Conservation (phyloP, 2,888 invertebrate species). For the Phengaris arion region DNA sequence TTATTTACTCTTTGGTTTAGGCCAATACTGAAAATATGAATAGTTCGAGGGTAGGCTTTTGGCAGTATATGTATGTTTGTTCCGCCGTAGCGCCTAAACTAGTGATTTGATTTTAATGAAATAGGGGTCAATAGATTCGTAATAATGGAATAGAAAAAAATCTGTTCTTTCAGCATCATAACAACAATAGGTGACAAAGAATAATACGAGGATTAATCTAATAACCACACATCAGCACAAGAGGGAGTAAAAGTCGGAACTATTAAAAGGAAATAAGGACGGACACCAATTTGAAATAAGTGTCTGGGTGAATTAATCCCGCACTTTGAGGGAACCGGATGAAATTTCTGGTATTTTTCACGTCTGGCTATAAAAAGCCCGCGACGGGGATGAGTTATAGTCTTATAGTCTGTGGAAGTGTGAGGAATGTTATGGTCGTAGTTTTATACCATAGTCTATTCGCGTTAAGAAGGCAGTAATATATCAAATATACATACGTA, state of each 20-base stretch:
- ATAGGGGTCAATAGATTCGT: too few species aligned
- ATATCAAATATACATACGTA: not conserved
- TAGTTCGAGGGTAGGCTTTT: too few species aligned
- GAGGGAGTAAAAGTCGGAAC: slow-evolving; percentile 44
- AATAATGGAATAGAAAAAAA: too few species aligned
- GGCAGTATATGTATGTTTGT: too few species aligned
- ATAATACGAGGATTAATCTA: not conserved
- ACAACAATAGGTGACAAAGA: not conserved
- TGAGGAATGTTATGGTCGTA: slow-evolving; percentile 62
- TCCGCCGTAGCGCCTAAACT: too few species aligned
- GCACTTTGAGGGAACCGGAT: slow-evolving; percentile 73
- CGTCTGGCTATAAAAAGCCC: slow-evolving; percentile 76
- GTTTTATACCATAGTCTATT: slow-evolving; percentile 56
- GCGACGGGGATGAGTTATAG: slow-evolving; percentile 74
- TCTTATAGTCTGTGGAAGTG: slow-evolving; percentile 69
- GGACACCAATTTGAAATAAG: slow-evolving; percentile 79
- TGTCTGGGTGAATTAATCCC: slow-evolving; percentile 78
- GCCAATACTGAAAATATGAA: too few species aligned
- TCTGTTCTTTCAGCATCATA: too few species aligned
- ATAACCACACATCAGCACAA: slow-evolving; percentile 20
- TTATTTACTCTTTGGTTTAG: too few species aligned
- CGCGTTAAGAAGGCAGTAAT: not conserved
- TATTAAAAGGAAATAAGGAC: slow-evolving; percentile 69
- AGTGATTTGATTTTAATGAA: too few species aligned
- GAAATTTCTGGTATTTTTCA: slow-evolving; percentile 79